phyloP scores from a whole-genome alignment of 2,797 vertebrate genomes.

The Odontamblyopus rebecca region DNA sequence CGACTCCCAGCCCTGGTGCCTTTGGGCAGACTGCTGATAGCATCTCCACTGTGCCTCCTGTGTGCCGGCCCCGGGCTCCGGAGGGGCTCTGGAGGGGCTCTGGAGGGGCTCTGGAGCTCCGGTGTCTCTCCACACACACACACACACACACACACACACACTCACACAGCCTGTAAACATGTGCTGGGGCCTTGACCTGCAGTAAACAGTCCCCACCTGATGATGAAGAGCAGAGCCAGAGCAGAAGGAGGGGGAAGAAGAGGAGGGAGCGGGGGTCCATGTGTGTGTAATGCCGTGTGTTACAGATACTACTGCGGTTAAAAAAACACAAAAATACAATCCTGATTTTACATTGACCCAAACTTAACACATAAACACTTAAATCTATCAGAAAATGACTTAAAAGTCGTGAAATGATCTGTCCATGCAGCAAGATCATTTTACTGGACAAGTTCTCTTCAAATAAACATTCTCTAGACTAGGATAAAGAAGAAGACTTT shows the following conservation, averaged over 20 bases:
- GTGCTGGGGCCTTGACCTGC: conserved; percentile 79
- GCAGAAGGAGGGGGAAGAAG: neutral
- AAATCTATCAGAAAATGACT: too few species aligned
- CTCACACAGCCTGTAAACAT: conserved; percentile 67
- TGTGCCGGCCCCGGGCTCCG: conserved; percentile 56
- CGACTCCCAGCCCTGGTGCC: conserved; percentile 19
- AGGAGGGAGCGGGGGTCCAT: conserved; percentile 3
- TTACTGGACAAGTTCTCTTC: too few species aligned
- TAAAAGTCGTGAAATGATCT: too few species aligned
- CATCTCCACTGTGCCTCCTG: conserved; percentile 54
- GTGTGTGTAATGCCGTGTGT: too few species aligned
- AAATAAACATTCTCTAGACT: too few species aligned
- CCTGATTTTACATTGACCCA: too few species aligned
- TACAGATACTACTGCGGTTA: too few species aligned
- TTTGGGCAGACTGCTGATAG: conserved; percentile 51
- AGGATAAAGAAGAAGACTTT: too few species aligned
- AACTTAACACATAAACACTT: too few species aligned
- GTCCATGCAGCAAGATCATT: too few species aligned
- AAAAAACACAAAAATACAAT: too few species aligned
- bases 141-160: conserved; percentile 23
- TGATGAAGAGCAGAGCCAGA: conserved; percentile 73
- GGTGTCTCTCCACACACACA: conserved; percentile 62
- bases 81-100: conserved; percentile 48
- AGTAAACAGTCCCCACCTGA: conserved; percentile 77
- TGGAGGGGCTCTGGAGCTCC: conserved; percentile 46